Evolutionary conservation across 2,888 invertebrate genomes (phyloP), one percentile per base, ranked within the genome.

Genomic region (Hydriomena furcata): DNA sequence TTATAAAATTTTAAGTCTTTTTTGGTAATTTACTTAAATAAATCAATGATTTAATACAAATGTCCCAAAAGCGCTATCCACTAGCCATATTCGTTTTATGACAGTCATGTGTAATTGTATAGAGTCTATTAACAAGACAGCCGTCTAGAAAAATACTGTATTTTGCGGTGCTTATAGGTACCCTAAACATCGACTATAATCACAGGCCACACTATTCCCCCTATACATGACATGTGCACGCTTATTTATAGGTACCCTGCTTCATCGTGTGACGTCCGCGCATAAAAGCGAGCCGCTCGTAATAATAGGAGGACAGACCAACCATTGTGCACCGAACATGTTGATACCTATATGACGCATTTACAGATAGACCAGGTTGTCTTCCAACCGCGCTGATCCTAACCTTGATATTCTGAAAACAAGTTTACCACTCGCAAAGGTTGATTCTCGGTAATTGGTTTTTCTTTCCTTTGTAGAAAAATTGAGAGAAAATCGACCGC

Each of bases 301-400:
- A 80, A 78, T 83, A 82, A 82, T 82, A 82, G 81, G 73, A 76
- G 75, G 78, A 80, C 82, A 77, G 71, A 55, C 73, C 60, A 62
- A 68, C 70, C 71, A 79, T 82, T 82, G 82, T 82, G 76, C 58
- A 61, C 61, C 61, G 65, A 68, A 65, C 73, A 72, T 76, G 71
- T 72, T 45, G 45, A 45, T 51, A 45, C 51, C 45, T 36, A 41
- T 20, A 11, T 24, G n/a, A 17, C n/a, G 35, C 51, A 41, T 30
- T 45, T 24, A 11, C 6, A 7, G 4, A 8, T 1, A n/a, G 31
- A 51, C 13, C 43, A 23, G 49, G 27, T 23, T 30, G 17, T 11
- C 10, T 23, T 41, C 36, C 12, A 23, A 13, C 28, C 27, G 28
- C 25, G 25, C 25, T 8, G n/a, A 8, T n/a, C 8, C n/a, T n/a